A percentile compares a stretch with the other conserved stretches of the same genome.
Conservation (phyloP, 2,888 invertebrate genomes). For the Leistus spinibarbis region DNA sequence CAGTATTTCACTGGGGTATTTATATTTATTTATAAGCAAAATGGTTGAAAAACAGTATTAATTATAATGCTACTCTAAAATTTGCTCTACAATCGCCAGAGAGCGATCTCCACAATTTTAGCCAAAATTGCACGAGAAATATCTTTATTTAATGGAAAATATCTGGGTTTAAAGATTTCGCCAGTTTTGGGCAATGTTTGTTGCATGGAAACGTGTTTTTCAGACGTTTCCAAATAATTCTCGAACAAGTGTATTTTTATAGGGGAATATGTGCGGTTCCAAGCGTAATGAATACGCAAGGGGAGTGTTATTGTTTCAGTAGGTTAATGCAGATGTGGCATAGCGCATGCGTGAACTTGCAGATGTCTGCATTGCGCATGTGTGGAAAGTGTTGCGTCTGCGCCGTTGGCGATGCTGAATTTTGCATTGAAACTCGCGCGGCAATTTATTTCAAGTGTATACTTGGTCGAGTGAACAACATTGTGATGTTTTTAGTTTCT, state of each 20-base stretch:
- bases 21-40: not conserved
- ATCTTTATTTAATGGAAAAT: no score
- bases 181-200: no score
- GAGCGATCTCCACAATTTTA: no score
- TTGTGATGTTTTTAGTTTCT: conserved; percentile 23
- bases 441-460: conserved; percentile 39
- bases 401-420: conserved; percentile 11
- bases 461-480: conserved; percentile 12
- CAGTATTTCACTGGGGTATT: not conserved
- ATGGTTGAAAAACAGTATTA: no score
- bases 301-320: not conserved
- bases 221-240: no score
- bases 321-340: conserved; percentile 4
- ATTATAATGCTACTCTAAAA: no score
- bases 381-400: not conserved
- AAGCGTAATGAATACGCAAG: not conserved
- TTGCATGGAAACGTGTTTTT: no score
- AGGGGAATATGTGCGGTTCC: no score
- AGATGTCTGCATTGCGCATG: conserved; percentile 23
- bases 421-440: conserved; percentile 33
- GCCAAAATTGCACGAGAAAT: no score
- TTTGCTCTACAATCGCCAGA: no score
- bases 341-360: conserved; percentile 18
- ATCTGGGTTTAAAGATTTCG: no score
- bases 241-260: no score